Percentiles rank a stretch among this genome's conserved stretches.
phyloP scores from a whole-genome alignment of 2,113 vertebrate genomes.

The Rattus norvegicus region GRCr8 NC_086019.1:10765001-10765500 shows the following conservation, averaged over 20 bases:
- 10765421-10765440: background rate
- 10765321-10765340: background rate
- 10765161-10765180: background rate
- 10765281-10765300: background rate
- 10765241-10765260: background rate
- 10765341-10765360: background rate
- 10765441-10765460: background rate
- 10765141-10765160: too few relatives aligned
- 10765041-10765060: background rate
- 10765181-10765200: background rate
- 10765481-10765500: background rate
- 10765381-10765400: background rate
- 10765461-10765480: background rate
- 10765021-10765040: constrained; percentile 6
- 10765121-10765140: background rate
- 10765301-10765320: background rate
- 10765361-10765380: background rate
- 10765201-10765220: background rate
- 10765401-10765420: background rate
- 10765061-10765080: background rate
- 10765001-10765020: background rate
- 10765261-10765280: background rate
- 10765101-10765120: background rate
- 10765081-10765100: background rate
- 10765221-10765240: background rate